Evolutionary conservation across 2,113 vertebrate species (phyloP), one percentile per base, ranked within the genome.

Genomic region (Pristiophorus japonicus): DNA sequence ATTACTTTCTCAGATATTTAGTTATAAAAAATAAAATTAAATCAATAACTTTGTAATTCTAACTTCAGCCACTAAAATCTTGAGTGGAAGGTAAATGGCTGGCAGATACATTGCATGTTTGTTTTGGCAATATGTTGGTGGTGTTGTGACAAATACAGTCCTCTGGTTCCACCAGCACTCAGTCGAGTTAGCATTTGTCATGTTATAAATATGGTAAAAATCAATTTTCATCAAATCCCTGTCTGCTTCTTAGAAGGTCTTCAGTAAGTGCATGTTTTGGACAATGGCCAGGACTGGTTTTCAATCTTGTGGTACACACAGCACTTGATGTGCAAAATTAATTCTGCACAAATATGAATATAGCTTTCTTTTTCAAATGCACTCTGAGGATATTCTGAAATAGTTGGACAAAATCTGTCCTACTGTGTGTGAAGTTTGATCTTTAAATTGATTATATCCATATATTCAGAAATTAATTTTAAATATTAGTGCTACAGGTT

Each of bases 171-270:
- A 30, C 24, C 92, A 62, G 12, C 51, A 59, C 4, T 51, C 51
- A 45, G 38, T 67, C 45, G 63, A 45, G 38, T 94, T 94, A 42
- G 20, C 27, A 92, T 65, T 92, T 38, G 14, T 65, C 34, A 92
- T 92, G 30, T 92, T 38, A 65, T 92, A 92, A 92, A 38, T 92
- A 62, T 10, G 62, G 34, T 92, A 91, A 91, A 91, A 59, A 63
- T 92, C 90, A 65, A 63, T 63, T 63, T 63, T 18, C 90, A 92
- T n/a, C 55, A 92, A 92, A 18, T 92, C n/a, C 30, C 59, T 91
- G 24, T 16, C 51, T 92, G 34, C 34, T 92, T 92, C 18, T 92
- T 0, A 63, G 62, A 63, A 92, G 16, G 59, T 59, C 51, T 59
- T 90, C 4, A 8, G 51, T 18, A 63, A 55, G 51, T 90, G 59